Conservation (phyloP, 2,888 invertebrate genomes). For the Aethes cnicana region DNA sequence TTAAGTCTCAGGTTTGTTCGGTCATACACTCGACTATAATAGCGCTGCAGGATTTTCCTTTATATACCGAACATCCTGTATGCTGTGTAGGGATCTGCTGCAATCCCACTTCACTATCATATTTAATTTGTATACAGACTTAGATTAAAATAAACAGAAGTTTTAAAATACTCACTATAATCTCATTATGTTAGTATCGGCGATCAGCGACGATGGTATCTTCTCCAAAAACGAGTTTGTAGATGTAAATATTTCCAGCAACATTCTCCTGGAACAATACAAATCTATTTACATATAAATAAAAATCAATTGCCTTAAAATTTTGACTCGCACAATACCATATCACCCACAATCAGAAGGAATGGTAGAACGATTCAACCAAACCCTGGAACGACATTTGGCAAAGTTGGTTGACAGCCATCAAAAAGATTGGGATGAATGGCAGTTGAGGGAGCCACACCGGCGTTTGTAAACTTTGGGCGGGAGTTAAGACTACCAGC, state of each 20-base stretch:
- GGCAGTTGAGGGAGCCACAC: too few relatives aligned
- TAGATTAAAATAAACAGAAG: neutral
- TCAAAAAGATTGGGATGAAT: conserved; percentile 9
- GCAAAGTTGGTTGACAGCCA: conserved; percentile 4
- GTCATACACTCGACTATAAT: too few relatives aligned
- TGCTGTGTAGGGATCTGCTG: too few relatives aligned
- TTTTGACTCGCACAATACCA: neutral
- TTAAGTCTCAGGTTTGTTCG: too few relatives aligned
- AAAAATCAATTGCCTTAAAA: too few relatives aligned
- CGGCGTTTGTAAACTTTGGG: too few relatives aligned
- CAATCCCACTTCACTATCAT: neutral
- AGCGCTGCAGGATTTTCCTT: too few relatives aligned
- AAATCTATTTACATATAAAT: neutral
- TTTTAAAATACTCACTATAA: conserved; percentile 53
- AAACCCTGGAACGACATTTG: neutral
- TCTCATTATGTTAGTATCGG: conserved; percentile 46
- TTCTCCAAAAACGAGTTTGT: conserved; percentile 56
- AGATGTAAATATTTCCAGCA: conserved; percentile 51
- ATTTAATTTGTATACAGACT: neutral
- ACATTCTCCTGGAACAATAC: conserved; percentile 47
- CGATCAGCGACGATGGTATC: conserved; percentile 43
- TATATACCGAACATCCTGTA: too few relatives aligned
- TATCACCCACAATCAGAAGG: neutral
- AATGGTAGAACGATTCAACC: neutral
- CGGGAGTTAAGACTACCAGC: too few relatives aligned